Base-by-base conservation (phyloP, 2,797 vertebrate species). In the Mormyrops boulengeri region DNA sequence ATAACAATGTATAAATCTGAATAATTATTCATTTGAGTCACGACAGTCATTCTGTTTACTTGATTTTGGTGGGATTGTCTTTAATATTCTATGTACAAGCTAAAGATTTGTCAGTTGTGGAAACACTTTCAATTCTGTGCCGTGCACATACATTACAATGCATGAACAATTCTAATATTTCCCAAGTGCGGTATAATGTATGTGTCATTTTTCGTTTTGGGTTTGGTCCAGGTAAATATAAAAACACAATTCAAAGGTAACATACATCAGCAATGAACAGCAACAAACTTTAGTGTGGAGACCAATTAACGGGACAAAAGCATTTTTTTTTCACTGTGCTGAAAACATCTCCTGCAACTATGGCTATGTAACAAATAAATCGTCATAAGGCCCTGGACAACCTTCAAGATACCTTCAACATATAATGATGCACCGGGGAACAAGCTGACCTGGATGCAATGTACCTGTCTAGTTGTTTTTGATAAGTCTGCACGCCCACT, bases 361-460 rank as follows among this genome's bases (percentile, higher is more conserved):
- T 93, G 92, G 92, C 92, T 95, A 93, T 93, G 94, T 92, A 93
- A 93, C 92, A 92, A 94, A 93, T 49, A 95, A 95, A 95, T 95
- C 95, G 95, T 94, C 53, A 90, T 92, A 92, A 92, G 90, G 92
- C 89, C 91, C 94, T 93, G 60, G 82, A 80, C 50, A 82, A 38
- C 41, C 47, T 85, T 85, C 44, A 85, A 52, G 82, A 30, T 85
- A 14, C 47, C 85, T 41, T 80, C 73, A 80, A 19, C 73, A 44
- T 80, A 80, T 80, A 80, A 85, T 49, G 41, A 85, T 49, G 82
- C 44, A 50, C 82, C 4, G 26, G 82, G 49, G 82, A 85, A 85
- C 82, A 85, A 85, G 19, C n/a, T 85, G 44, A 85, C 82, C 82
- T 85, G 44, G 82, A 85, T 52, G 49, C 22, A 26, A 26, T 50